Evolutionary conservation across 1,140 invertebrate species (phyloP).

Genomic region (Drosophila funebris): DNA sequence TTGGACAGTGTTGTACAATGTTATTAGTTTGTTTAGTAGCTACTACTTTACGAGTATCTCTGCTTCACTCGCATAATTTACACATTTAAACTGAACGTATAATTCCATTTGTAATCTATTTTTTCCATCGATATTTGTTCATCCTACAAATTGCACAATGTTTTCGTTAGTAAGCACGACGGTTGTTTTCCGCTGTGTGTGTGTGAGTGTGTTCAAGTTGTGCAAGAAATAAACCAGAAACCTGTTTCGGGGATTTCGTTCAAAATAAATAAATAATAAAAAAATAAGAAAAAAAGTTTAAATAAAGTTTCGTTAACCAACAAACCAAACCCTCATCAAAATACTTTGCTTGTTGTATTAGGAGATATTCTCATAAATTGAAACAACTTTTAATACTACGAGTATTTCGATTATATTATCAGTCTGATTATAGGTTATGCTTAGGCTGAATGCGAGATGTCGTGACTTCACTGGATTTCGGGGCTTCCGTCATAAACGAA

Average conservation of each 20-base stretch:
- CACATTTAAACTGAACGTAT: background rate
- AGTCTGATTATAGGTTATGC: constrained; percentile 13
- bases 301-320: constrained; percentile 1
- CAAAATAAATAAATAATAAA: background rate
- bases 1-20: too few relatives aligned
- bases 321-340: constrained; percentile 28
- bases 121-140: constrained; percentile 1
- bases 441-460: background rate
- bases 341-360: background rate
- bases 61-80: background rate
- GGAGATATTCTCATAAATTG: constrained; percentile 12
- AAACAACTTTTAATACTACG: constrained; percentile 13
- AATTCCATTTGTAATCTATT: constrained; percentile 1
- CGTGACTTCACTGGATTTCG: constrained; percentile 22
- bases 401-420: constrained; percentile 7
- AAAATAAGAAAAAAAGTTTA: background rate
- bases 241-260: constrained; percentile 26
- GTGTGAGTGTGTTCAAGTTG: background rate
- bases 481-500: constrained; percentile 18
- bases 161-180: background rate
- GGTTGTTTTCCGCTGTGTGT: background rate
- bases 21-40: too few relatives aligned
- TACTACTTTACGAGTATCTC: background rate
- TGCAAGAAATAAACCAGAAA: constrained; percentile 5
- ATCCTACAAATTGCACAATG: background rate